phyloP scores from a whole-genome alignment of 2,113 vertebrate genomes.

The Hippopotamus amphibius region DNA sequence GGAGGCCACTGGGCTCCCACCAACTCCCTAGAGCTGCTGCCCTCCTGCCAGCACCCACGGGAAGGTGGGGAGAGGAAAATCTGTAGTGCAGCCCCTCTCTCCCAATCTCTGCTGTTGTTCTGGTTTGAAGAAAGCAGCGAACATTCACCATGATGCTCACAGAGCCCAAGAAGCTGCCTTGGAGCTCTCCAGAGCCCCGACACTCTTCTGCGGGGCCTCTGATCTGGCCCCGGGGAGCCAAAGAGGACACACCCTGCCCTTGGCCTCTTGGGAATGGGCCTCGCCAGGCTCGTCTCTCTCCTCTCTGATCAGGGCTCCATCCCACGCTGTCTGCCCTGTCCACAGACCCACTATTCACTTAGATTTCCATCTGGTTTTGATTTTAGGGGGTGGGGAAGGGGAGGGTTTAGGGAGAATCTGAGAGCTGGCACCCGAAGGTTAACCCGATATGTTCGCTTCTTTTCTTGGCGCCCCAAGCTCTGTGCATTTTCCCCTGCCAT shows the following conservation, averaged over 20 bases:
- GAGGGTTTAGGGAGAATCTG: not conserved
- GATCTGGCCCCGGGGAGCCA: not conserved
- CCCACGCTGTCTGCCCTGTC: not conserved
- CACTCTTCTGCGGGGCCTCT: not conserved
- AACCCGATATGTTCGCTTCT: not conserved
- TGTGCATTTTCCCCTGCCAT: no score
- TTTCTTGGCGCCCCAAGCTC: not conserved
- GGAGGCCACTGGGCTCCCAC: not conserved
- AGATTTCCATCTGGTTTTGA: slow-evolving; percentile 25
- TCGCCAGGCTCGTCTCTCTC: not conserved
- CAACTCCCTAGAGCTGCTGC: not conserved
- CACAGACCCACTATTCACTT: not conserved
- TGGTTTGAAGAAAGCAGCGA: not conserved
- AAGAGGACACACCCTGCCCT: not conserved
- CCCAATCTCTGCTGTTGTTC: not conserved
- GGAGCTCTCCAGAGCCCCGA: not conserved
- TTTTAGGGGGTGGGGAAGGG: not conserved
- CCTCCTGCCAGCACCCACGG: not conserved
- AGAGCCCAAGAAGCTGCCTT: not conserved
- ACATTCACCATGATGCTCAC: rapidly evolving
- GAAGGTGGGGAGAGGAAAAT: not conserved
- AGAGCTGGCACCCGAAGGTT: not conserved
- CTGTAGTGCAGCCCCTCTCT: not conserved
- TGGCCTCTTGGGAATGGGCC: not conserved
- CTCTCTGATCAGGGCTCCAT: not conserved